Conservation (phyloP, 2,797 vertebrate species). For the Benthosema pterotum region DNA sequence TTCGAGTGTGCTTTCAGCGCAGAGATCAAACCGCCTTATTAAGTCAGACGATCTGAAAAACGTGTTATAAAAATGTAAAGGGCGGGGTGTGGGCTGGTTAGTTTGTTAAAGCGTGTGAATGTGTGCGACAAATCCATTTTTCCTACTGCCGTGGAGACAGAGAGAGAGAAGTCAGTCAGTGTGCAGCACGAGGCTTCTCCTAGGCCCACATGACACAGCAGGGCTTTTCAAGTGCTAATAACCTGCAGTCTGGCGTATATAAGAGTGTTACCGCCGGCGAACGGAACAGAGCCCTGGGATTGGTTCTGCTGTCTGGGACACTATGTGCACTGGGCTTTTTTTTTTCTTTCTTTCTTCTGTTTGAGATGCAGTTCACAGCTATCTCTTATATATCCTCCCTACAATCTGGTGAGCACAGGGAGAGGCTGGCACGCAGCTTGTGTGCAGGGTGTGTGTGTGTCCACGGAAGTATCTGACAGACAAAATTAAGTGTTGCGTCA, state of each 20-base stretch:
- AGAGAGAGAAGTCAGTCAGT: no score
- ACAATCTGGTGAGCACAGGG: slow-evolving; percentile 22
- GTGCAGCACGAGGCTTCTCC: slow-evolving; percentile 40
- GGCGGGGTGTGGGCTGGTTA: background rate
- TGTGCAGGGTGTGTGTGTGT: slow-evolving; percentile 9
- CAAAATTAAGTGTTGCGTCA: slow-evolving; percentile 19
- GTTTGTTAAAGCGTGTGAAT: slow-evolving; percentile 37
- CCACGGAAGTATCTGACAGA: slow-evolving; percentile 2
- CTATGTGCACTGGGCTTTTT: slow-evolving; percentile 33
- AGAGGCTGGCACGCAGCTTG: slow-evolving; percentile 4
- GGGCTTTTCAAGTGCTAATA: slow-evolving; percentile 76
- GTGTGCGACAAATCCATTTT: slow-evolving; percentile 45
- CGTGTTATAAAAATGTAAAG: background rate
- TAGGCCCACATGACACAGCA: slow-evolving; percentile 64
- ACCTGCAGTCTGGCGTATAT: slow-evolving; percentile 69
- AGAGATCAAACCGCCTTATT: background rate
- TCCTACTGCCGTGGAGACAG: slow-evolving; percentile 35
- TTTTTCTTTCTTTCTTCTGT: no score
- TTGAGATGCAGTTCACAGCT: slow-evolving; percentile 65
- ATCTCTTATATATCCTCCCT: slow-evolving; percentile 46
- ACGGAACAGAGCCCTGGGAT: slow-evolving; percentile 58
- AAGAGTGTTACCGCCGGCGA: slow-evolving; percentile 76
- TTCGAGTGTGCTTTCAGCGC: slow-evolving; percentile 1
- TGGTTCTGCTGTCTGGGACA: slow-evolving; percentile 42
- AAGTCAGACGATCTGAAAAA: slow-evolving; percentile 12